Percentiles rank a stretch among this genome's conserved stretches.
phyloP scores from a whole-genome alignment of 2,888 invertebrate species.

The Thymelicus sylvestris region DNA sequence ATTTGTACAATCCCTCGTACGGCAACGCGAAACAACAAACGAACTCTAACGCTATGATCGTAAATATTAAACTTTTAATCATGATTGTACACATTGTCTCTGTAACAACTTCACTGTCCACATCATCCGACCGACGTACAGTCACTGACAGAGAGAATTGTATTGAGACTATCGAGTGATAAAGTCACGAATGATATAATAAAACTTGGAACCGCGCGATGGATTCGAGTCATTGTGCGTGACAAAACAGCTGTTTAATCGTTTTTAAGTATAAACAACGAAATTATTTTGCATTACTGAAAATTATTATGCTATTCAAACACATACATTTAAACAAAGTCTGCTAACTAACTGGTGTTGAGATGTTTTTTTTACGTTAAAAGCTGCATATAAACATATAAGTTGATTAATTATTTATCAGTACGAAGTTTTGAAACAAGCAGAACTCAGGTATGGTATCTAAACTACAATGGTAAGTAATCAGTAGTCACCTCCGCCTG shows the following conservation, averaged over 20 bases:
- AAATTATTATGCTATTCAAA: too few relatives aligned
- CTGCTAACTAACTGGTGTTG: too few relatives aligned
- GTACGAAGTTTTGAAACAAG: too few relatives aligned
- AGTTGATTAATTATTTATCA: too few relatives aligned
- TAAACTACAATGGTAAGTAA: too few relatives aligned
- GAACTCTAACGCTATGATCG: constrained; percentile 41
- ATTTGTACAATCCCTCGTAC: constrained; percentile 74
- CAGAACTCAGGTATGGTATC: too few relatives aligned
- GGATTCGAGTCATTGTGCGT: not conserved
- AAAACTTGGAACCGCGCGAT: not conserved
- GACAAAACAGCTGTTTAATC: not conserved
- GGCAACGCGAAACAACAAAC: constrained; percentile 59
- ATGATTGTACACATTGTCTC: constrained; percentile 36
- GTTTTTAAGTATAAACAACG: not conserved
- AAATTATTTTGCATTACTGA: not conserved
- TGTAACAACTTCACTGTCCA: constrained; percentile 22
- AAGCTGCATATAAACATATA: too few relatives aligned
- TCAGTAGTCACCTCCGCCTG: too few relatives aligned
- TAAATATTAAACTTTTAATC: constrained; percentile 42
- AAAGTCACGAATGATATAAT: constrained; percentile 6
- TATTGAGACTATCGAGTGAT: constrained; percentile 2
- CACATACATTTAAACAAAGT: too few relatives aligned
- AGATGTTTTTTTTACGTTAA: too few relatives aligned
- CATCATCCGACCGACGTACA: constrained; percentile 34
- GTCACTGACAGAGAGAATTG: constrained; percentile 34